These are phyloP conservation scores for Cotesia vestalis DNA, from an alignment of 1,140 invertebrate species.

Conservation along the genomic window DNA sequence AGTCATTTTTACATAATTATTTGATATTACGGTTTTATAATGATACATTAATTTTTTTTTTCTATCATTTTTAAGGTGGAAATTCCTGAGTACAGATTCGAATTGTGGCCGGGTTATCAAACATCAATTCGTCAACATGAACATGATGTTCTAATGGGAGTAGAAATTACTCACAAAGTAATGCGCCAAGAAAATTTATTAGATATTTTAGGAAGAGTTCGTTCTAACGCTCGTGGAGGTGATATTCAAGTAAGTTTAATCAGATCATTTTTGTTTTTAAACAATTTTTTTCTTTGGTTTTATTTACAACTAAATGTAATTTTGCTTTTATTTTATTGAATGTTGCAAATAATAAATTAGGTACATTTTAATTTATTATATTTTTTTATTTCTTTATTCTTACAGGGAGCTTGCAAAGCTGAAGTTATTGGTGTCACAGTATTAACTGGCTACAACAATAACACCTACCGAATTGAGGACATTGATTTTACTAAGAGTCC, in stretches of 20 bases:
- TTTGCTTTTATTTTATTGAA: no score
- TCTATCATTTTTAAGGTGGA: constrained; percentile 44
- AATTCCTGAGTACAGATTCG: constrained; percentile 66
- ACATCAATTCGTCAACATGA: constrained; percentile 85
- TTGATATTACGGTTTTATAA: no score
- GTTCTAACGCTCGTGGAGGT: neutral
- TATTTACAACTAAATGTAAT: constrained; percentile 23
- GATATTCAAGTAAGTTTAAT: constrained; percentile 38
- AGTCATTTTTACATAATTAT: no score
- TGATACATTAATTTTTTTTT: no score
- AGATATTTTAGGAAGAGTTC: constrained; percentile 65
- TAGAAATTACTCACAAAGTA: constrained; percentile 81
- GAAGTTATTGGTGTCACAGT: constrained; percentile 69
- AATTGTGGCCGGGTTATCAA: constrained; percentile 80
- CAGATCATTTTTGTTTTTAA: neutral
- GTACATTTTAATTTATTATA: neutral
- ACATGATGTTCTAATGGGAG: constrained; percentile 73
- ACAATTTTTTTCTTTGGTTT: constrained; percentile 15
- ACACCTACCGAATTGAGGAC: constrained; percentile 82
- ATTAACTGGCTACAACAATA: constrained; percentile 78
- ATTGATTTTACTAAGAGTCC: constrained; percentile 80
- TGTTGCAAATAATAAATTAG: no score
- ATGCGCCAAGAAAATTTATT: constrained; percentile 70
- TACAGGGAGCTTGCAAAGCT: constrained; percentile 59
- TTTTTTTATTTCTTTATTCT: constrained; percentile 28